A percentile compares a stretch with the other conserved stretches of the same genome.
phyloP scores from a whole-genome alignment of 2,888 invertebrate species.

The Hoplodrina ambigua region DNA sequence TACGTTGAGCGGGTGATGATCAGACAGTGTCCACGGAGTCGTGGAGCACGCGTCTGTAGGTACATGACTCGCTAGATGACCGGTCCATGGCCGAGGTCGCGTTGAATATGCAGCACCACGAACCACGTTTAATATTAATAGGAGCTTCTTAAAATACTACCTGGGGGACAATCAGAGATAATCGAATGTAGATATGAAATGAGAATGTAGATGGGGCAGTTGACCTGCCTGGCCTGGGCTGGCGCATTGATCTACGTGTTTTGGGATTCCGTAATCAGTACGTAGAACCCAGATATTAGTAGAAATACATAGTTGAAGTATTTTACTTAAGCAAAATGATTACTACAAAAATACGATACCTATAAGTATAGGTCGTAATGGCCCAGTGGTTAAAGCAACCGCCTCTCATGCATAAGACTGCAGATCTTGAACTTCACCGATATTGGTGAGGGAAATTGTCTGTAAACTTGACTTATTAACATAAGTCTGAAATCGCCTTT shows the following conservation, averaged over 20 bases:
- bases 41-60: conserved; percentile 45
- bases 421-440: too few species aligned
- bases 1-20: conserved; percentile 33
- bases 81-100: conserved; percentile 85
- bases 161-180: conserved; percentile 79
- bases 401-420: too few species aligned
- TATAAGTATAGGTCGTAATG: too few species aligned
- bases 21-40: conserved; percentile 24
- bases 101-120: conserved; percentile 83
- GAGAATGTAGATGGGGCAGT: conserved; percentile 71
- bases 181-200: conserved; percentile 78
- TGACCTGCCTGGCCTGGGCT: conserved; percentile 75
- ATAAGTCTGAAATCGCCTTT: too few species aligned
- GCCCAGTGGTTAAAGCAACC: too few species aligned
- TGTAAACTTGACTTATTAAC: too few species aligned
- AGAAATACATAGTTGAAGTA: not conserved
- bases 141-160: conserved; percentile 81
- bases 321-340: not conserved
- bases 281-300: not conserved
- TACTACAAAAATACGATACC: not conserved
- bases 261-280: conserved; percentile 28
- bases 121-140: conserved; percentile 82
- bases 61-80: conserved; percentile 74
- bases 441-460: too few species aligned
- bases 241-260: conserved; percentile 27